Evolutionary conservation across 2,888 invertebrate genomes (phyloP).

Genomic region (Acanthosepion pharaonis): DNA sequence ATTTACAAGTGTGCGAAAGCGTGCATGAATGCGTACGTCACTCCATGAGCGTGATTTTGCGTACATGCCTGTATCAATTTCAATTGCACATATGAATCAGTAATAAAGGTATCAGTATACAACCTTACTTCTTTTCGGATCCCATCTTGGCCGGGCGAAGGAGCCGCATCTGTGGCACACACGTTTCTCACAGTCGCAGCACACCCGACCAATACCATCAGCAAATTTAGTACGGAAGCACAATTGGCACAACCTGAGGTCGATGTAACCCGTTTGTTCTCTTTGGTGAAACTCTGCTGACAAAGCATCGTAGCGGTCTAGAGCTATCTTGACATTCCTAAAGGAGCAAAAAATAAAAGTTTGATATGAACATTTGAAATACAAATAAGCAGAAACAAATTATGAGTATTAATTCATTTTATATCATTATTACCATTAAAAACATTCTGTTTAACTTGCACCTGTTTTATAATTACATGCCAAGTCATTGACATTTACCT

Average conservation of each 20-base stretch:
- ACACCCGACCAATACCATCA: slow-evolving; percentile 69
- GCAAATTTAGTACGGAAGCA: slow-evolving; percentile 71
- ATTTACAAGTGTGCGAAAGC: background rate
- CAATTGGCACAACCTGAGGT: slow-evolving; percentile 69
- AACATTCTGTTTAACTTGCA: too few relatives aligned
- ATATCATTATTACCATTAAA: too few relatives aligned
- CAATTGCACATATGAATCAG: background rate
- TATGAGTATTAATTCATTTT: too few relatives aligned
- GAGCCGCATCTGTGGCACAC: slow-evolving; percentile 70
- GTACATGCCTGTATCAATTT: background rate
- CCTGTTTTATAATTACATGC: too few relatives aligned
- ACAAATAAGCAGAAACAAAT: too few relatives aligned
- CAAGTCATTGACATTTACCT: too few relatives aligned
- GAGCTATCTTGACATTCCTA: slow-evolving; percentile 60
- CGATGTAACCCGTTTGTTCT: slow-evolving; percentile 60
- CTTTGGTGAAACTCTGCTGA: slow-evolving; percentile 50
- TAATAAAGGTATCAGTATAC: slow-evolving; percentile 44
- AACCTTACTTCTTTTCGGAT: slow-evolving; percentile 62
- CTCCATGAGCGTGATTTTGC: background rate
- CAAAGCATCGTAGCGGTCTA: slow-evolving; percentile 59
- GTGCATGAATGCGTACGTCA: background rate
- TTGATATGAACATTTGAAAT: too few relatives aligned
- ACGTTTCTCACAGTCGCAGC: slow-evolving; percentile 68
- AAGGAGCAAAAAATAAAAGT: background rate
- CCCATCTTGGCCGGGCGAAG: slow-evolving; percentile 60